Evolutionary conservation across 92 coral and sea anemone species (phyloP).

Genomic region (Phenganax marumi): DNA sequence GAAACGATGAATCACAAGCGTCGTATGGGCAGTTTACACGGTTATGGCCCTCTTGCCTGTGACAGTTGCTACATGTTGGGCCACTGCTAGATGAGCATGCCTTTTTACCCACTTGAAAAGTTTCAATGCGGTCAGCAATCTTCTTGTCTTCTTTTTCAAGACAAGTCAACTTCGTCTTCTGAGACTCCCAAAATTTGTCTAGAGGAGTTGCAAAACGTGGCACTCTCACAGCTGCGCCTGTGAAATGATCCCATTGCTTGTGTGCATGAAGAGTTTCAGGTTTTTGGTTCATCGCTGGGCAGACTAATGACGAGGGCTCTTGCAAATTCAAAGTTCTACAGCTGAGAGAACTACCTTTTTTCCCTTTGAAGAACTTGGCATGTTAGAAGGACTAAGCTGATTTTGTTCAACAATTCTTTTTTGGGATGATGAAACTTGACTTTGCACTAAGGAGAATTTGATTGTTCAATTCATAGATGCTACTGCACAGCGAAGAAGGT

Average conservation of each 20-base stretch:
- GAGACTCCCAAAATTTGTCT: slow-evolving; percentile 22
- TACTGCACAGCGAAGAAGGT: too few relatives aligned
- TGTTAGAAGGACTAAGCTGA: slow-evolving; percentile 7
- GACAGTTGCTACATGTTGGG: slow-evolving; percentile 15
- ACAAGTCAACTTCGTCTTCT: slow-evolving; percentile 7
- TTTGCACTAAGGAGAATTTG: background rate
- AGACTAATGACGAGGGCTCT: background rate
- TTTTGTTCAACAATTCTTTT: background rate
- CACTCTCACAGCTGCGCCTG: background rate
- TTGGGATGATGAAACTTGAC: background rate
- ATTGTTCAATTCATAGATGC: background rate
- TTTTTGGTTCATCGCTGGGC: background rate
- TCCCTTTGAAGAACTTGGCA: slow-evolving; percentile 13
- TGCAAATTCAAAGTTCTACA: slow-evolving; percentile 6
- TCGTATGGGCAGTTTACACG: slow-evolving; percentile 13
- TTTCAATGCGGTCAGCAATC: slow-evolving; percentile 7
- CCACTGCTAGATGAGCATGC: background rate
- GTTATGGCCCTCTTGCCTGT: slow-evolving; percentile 19
- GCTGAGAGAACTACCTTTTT: background rate
- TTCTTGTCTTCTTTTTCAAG: slow-evolving; percentile 19
- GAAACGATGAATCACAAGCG: background rate
- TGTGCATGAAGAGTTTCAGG: too few relatives aligned
- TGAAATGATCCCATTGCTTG: background rate
- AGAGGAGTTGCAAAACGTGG: background rate
- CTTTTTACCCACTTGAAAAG: slow-evolving; percentile 5